Conservation (phyloP, 2,113 vertebrate species). For the Albula goreensis region DNA sequence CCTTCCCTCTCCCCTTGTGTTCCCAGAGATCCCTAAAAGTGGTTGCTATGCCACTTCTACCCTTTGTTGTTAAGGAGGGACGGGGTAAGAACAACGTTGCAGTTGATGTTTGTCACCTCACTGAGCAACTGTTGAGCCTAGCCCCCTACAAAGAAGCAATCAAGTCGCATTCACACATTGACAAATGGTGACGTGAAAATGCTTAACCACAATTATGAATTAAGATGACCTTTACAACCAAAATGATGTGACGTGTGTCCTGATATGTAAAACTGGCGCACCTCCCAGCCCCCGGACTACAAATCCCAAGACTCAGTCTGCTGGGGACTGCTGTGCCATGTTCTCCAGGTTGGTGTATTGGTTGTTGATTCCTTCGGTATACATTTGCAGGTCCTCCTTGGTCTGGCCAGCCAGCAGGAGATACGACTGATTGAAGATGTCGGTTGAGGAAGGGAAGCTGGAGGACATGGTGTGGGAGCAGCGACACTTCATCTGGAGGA, state of each 20-base stretch:
- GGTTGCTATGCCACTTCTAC: background rate
- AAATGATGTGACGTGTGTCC: background rate
- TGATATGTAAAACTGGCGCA: background rate
- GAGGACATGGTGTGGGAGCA: constrained; percentile 21
- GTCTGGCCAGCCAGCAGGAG: constrained; percentile 37
- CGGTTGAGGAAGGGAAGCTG: constrained; percentile 11
- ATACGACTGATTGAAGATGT: constrained; percentile 65
- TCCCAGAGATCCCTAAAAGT: too few species aligned
- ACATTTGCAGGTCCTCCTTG: constrained; percentile 24
- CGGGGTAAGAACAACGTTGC: background rate
- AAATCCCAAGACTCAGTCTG: background rate
- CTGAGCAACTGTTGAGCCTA: background rate
- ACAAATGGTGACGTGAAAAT: background rate
- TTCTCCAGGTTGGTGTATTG: constrained; percentile 59
- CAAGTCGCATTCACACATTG: background rate
- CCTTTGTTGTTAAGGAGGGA: background rate
- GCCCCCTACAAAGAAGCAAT: background rate
- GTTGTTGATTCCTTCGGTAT: constrained; percentile 20
- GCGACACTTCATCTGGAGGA: background rate
- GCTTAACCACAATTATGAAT: background rate
- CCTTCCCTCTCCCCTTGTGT: too few species aligned
- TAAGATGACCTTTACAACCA: background rate
- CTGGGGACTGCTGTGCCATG: background rate
- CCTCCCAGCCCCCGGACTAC: background rate
- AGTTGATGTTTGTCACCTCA: background rate